phyloP scores from a whole-genome alignment of 2,888 invertebrate genomes.

The Norana najaformis region DNA sequence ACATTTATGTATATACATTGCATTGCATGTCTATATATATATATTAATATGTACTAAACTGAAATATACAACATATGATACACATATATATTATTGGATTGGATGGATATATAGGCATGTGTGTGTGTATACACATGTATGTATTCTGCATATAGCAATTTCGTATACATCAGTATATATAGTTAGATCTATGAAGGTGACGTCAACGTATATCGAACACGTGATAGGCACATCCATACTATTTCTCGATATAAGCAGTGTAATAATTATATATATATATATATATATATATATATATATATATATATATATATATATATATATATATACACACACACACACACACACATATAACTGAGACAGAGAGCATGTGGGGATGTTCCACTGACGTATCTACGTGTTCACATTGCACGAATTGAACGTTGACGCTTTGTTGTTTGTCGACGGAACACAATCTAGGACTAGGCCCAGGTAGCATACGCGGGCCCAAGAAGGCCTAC shows the following conservation, averaged over 20 bases:
- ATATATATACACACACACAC: not conserved
- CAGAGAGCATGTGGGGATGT: not conserved
- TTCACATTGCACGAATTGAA: not conserved
- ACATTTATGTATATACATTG: not conserved
- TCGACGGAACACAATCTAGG: not conserved
- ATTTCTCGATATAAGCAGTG: not conserved
- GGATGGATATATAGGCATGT: not conserved
- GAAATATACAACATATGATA: not conserved
- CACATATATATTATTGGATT: not conserved
- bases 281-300: conserved; percentile 8
- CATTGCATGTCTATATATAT: not conserved
- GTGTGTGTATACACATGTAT: too few relatives aligned
- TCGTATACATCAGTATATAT: too few relatives aligned
- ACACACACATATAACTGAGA: not conserved
- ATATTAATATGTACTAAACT: not conserved
- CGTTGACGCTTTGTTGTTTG: conserved; percentile 2
- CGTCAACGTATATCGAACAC: too few relatives aligned
- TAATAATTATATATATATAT: conserved; percentile 15
- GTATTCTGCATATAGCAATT: too few relatives aligned
- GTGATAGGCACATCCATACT: too few relatives aligned
- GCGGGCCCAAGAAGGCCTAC: not conserved
- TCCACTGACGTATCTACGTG: not conserved
- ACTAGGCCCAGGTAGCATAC: not conserved
- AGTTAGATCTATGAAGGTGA: too few relatives aligned
- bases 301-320: conserved; percentile 22